A percentile compares a stretch with the other conserved stretches of the same genome.
These are phyloP conservation scores for Heliothis virescens DNA, from an alignment of 1,140 invertebrate species.

Conservation along the genomic window DNA sequence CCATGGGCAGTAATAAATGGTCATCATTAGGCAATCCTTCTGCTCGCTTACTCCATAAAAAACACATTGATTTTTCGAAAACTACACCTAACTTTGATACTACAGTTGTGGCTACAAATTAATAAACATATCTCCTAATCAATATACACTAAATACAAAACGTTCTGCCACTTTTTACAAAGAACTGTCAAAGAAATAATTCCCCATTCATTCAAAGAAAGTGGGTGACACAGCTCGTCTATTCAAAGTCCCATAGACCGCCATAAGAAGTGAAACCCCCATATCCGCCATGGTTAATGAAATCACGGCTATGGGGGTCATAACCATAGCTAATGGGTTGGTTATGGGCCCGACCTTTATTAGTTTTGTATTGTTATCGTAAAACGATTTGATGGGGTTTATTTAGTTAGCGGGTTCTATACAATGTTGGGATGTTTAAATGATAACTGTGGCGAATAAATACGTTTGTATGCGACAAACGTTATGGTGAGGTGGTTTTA, in stretches of 20 bases:
- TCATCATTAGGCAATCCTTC: too few relatives aligned
- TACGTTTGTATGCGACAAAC: too few relatives aligned
- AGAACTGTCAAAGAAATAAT: neutral
- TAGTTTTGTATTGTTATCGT: conserved; percentile 21
- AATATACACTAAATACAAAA: too few relatives aligned
- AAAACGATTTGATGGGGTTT: neutral
- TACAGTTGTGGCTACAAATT: too few relatives aligned
- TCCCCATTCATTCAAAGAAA: neutral
- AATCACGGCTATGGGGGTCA: conserved; percentile 16
- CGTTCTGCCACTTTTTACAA: neutral
- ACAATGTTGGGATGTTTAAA: too few relatives aligned
- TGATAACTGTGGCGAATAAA: too few relatives aligned
- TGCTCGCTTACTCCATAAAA: too few relatives aligned
- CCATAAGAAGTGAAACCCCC: neutral
- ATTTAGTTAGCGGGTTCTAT: neutral
- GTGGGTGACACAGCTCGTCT: conserved; percentile 3
- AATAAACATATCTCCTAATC: too few relatives aligned
- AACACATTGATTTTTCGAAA: too few relatives aligned
- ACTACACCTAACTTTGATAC: too few relatives aligned
- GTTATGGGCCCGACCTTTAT: conserved; percentile 11
- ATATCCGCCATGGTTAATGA: conserved; percentile 7
- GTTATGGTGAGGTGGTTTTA: too few relatives aligned
- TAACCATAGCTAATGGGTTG: conserved; percentile 22
- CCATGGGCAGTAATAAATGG: too few relatives aligned
- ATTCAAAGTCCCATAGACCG: neutral